Evolutionary conservation across 2,113 vertebrate genomes (phyloP), one percentile per base, ranked within the genome.

Genomic region (Trematocara variabile): DNA sequence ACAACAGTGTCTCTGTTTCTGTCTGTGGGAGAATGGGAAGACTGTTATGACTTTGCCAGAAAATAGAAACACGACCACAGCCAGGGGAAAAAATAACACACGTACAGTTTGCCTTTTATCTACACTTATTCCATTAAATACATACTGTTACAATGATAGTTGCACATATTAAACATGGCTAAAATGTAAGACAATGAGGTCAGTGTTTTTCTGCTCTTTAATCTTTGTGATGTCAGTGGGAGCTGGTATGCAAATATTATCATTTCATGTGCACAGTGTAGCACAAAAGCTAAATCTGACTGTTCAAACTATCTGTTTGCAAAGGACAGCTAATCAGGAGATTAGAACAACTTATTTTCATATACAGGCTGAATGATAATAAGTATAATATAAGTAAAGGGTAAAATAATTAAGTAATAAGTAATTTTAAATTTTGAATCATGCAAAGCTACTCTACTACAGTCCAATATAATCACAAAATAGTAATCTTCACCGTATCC

Each of bases 1-100:
- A 86, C 89, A 68, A 63, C 52, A 79, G 34, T 89, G 70, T 81
- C 48, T 91, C 54, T 58, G 52, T 91, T 44, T 85, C 44, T 84
- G 44, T 80, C 80, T 88, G 79, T 80, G 70, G 80, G 73, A 81
- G 56, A 77, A 37, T n/a, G 14, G 22, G 12, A 78, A 63, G 44
- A 53, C 79, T 79, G 60, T 63, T 82, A 41, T 86, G 73, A 75
- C 78, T 68, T n/a, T 63, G 86, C 68, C 88, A 89, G 79, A 83
- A 86, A 84, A 52, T 50, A 87, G 39, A 88, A 79, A 30, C 50
- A 78, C 16, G 65, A 75, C 80, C 14, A 6, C 50, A 85, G 52
- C 75, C 44, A 25, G 14, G 20, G 46, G 50, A 60, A 80, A 84
- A 78, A 44, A 84, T 81, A 54, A 83, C 58, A 80, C 2, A 7